phyloP scores from a whole-genome alignment of 1,140 invertebrate genomes.

The Ylistrum balloti region DNA sequence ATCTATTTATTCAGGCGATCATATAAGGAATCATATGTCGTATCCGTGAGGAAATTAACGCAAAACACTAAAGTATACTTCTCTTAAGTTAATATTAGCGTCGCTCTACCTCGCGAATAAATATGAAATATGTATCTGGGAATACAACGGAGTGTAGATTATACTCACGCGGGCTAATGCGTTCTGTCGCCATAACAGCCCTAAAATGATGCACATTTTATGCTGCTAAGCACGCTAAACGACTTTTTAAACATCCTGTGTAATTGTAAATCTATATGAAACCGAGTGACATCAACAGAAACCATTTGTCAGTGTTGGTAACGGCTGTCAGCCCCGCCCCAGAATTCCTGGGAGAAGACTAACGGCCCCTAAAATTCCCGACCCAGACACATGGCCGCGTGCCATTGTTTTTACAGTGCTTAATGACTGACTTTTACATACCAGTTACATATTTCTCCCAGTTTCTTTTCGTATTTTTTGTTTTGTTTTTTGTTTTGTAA shows the following conservation, averaged over 20 bases:
- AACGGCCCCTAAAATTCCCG: not conserved
- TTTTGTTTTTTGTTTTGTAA: not conserved
- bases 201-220: not conserved
- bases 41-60: no score
- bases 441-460: not conserved
- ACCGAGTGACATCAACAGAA: not conserved
- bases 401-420: not conserved
- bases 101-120: no score
- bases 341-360: not conserved
- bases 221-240: not conserved
- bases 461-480: not conserved
- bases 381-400: not conserved
- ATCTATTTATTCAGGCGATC: not conserved
- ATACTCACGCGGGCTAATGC: not conserved
- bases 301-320: not conserved
- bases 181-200: not conserved
- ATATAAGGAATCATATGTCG: not conserved
- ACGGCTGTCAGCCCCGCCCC: not conserved
- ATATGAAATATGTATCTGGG: no score
- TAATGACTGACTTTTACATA: not conserved
- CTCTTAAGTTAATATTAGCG: no score
- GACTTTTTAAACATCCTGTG: not conserved
- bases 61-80: no score
- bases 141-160: no score
- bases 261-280: constrained; percentile 30